A percentile compares a stretch with the other conserved stretches of the same genome.
These are phyloP conservation scores for Xyrichtys novacula DNA, from an alignment of 2,797 vertebrate species.

Conservation along the genomic window DNA sequence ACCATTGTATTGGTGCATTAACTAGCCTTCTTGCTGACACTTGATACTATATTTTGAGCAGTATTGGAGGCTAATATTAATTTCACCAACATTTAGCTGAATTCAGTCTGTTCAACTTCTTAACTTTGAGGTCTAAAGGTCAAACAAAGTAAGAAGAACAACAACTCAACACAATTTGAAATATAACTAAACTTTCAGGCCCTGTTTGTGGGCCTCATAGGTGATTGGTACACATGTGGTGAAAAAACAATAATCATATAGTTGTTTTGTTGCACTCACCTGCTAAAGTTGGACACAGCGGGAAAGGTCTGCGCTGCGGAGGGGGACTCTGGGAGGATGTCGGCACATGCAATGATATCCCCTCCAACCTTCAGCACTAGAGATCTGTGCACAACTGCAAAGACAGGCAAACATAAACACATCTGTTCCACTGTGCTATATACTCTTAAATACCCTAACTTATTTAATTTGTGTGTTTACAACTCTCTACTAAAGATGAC, in stretches of 20 bases:
- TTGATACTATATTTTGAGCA: no score
- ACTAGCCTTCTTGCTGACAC: no score
- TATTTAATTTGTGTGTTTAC: neutral
- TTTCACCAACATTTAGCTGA: no score
- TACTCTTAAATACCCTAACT: neutral
- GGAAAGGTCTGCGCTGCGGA: slow-evolving; percentile 79
- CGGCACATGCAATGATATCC: slow-evolving; percentile 69
- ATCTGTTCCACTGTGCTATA: neutral
- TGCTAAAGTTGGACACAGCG: slow-evolving; percentile 68
- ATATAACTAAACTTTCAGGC: neutral
- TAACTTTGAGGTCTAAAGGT: no score
- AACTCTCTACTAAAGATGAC: neutral
- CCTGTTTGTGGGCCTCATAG: neutral
- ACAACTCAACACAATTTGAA: no score
- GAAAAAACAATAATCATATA: neutral
- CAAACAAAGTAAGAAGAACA: no score
- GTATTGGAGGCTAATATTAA: no score
- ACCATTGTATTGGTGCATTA: no score
- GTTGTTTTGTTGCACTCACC: slow-evolving; percentile 60
- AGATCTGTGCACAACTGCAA: slow-evolving; percentile 80
- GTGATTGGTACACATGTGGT: neutral
- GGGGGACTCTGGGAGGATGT: slow-evolving; percentile 79
- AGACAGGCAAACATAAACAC: slow-evolving; percentile 9
- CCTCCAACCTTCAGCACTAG: slow-evolving; percentile 69
- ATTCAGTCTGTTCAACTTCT: no score